These are phyloP conservation scores for Ictidomys tridecemlineatus DNA, from an alignment of 2,113 vertebrate species.

Conservation along the genomic window DNA sequence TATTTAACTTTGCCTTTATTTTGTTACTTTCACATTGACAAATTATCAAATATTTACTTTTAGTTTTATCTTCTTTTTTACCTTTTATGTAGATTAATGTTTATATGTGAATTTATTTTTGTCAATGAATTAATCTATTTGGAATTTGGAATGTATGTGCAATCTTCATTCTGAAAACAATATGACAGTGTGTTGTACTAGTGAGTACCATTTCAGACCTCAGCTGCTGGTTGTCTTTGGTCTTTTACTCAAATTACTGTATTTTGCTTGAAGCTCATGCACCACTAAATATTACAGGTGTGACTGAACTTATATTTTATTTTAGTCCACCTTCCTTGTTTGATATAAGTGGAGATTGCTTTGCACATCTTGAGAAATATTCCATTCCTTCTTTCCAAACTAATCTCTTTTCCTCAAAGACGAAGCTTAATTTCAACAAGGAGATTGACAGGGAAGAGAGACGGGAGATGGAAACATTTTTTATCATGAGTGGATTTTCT, in stretches of 20 bases:
- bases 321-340: neutral
- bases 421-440: neutral
- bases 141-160: neutral
- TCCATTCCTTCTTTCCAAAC: neutral
- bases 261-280: neutral
- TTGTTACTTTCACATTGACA: neutral
- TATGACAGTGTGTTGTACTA: accelerated
- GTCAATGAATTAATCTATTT: neutral
- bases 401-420: neutral
- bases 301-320: neutral
- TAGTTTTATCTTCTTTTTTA: neutral
- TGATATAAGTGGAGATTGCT: neutral
- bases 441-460: neutral
- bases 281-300: neutral
- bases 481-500: neutral
- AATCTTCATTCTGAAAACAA: neutral
- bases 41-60: slow-evolving; percentile 30
- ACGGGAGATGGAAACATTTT: neutral
- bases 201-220: neutral
- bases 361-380: neutral
- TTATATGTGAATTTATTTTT: neutral
- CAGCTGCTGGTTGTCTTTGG: neutral
- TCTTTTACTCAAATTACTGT: neutral
- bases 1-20: neutral
- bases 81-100: neutral